Conservation (phyloP, 2,797 vertebrate species). For the Lutjanus campechanus region DNA sequence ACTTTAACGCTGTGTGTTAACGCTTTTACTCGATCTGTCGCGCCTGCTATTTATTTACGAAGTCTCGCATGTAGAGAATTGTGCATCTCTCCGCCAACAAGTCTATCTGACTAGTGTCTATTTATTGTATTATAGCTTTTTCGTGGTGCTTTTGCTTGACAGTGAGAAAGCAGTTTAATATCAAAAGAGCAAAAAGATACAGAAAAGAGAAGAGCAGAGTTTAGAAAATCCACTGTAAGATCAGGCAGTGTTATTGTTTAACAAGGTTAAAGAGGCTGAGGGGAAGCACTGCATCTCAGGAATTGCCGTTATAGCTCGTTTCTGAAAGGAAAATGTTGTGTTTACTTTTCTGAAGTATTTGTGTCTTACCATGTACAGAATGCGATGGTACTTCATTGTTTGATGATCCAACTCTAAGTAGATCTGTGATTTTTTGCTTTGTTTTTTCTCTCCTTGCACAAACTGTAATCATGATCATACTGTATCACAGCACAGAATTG, state of each 20-base stretch:
- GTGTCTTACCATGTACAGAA: neutral
- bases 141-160: conserved; percentile 22
- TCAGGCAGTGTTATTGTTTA: conserved; percentile 29
- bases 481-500: neutral
- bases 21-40: conserved; percentile 31
- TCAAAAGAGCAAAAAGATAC: conserved; percentile 19
- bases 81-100: neutral
- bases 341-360: conserved; percentile 29
- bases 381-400: neutral
- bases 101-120: neutral
- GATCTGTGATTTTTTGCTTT: neutral
- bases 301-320: conserved; percentile 3
- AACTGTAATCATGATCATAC: conserved; percentile 3
- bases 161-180: conserved; percentile 48
- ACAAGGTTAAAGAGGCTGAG: conserved; percentile 35
- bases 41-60: neutral
- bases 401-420: neutral
- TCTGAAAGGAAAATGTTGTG: conserved; percentile 15
- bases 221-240: conserved; percentile 11
- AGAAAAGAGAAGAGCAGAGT: conserved; percentile 5
- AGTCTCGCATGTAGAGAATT: neutral
- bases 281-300: conserved; percentile 18
- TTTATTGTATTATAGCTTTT: conserved; percentile 20
- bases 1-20: conserved; percentile 20
- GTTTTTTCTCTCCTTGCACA: conserved; percentile 12